Percentiles rank a stretch among this genome's conserved stretches.
Evolutionary conservation across 1,140 invertebrate species (phyloP).

Genomic region (Papilio helenus): DNA sequence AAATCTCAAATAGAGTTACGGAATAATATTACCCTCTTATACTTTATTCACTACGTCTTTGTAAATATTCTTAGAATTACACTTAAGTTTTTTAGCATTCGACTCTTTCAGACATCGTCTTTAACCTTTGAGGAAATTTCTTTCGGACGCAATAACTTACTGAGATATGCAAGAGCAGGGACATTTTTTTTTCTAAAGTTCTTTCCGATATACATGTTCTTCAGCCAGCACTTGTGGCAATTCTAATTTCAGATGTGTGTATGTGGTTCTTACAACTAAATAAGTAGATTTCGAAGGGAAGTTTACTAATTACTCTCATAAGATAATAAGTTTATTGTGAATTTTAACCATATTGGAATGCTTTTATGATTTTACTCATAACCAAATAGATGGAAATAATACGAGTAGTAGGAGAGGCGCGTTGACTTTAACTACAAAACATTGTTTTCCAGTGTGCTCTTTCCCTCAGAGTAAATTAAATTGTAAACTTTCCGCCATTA

Average conservation of each 20-base stretch:
- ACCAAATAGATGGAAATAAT: neutral
- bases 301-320: too few species aligned
- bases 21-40: neutral
- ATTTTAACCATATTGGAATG: too few species aligned
- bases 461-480: slow-evolving; percentile 12
- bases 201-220: too few species aligned
- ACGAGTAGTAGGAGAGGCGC: neutral
- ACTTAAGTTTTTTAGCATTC: neutral
- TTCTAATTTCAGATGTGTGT: too few species aligned
- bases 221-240: too few species aligned
- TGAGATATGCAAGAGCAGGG: too few species aligned
- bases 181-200: too few species aligned
- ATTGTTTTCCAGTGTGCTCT: neutral
- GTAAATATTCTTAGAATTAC: neutral
- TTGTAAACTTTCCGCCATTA: slow-evolving; percentile 21
- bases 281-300: too few species aligned
- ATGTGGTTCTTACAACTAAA: too few species aligned
- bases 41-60: neutral
- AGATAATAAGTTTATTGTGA: too few species aligned
- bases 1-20: neutral
- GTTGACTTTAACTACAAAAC: slow-evolving; percentile 12
- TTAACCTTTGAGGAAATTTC: neutral
- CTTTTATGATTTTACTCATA: neutral
- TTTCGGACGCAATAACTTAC: too few species aligned
- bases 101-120: too few species aligned